Conservation (phyloP, 1,140 invertebrate species). For the Drosophila melanica region DNA sequence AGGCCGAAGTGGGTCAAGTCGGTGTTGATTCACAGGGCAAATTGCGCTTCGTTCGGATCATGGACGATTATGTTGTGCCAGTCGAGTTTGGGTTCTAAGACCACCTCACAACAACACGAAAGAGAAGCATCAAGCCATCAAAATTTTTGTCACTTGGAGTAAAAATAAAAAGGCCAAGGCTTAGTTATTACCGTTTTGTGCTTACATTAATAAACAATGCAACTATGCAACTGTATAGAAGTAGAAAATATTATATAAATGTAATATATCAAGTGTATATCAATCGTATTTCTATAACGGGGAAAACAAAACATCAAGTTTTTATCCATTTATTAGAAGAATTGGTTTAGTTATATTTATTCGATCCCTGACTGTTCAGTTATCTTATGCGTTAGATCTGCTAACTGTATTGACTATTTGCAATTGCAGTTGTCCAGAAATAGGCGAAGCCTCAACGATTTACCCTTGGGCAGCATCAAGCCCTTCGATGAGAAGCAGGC, state of each 20-base stretch:
- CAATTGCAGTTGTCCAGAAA: conserved; percentile 45
- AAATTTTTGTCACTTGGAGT: background rate
- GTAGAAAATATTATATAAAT: too few relatives aligned
- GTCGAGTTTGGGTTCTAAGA: conserved; percentile 51
- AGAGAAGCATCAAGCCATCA: background rate
- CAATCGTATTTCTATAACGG: too few relatives aligned
- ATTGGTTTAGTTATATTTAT: too few relatives aligned
- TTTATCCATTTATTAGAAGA: too few relatives aligned
- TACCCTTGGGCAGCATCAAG: conserved; percentile 39
- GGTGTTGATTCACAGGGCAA: conserved; percentile 55
- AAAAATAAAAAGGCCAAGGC: too few relatives aligned
- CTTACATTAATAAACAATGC: background rate
- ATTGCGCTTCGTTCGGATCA: conserved; percentile 50
- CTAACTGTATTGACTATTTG: background rate
- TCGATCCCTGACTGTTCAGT: too few relatives aligned
- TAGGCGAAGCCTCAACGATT: conserved; percentile 51
- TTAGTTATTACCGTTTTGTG: too few relatives aligned
- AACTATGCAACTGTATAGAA: too few relatives aligned
- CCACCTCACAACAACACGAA: too few relatives aligned
- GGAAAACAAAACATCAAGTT: too few relatives aligned
- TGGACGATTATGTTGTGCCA: conserved; percentile 67
- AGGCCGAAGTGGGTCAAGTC: conserved; percentile 26
- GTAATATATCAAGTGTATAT: too few relatives aligned
- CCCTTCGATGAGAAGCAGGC: conserved; percentile 64
- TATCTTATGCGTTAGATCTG: background rate